phyloP scores from a whole-genome alignment of 2,113 vertebrate genomes.

The Myotis brandtii region DNA sequence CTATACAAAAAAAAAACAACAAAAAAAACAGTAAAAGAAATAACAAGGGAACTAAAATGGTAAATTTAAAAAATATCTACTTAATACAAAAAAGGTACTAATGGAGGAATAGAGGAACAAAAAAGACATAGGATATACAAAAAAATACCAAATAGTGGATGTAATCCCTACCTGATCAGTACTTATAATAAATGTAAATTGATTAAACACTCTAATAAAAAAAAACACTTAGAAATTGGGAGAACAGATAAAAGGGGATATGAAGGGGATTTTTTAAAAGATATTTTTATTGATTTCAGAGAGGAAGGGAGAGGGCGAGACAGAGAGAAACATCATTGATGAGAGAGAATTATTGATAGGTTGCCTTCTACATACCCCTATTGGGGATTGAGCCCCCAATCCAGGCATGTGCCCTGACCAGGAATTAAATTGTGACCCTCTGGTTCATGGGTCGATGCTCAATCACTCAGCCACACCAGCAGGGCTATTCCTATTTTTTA shows the following conservation, averaged over 20 bases:
- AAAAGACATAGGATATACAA: not conserved
- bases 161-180: not conserved
- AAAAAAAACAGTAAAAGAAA: not conserved
- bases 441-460: no score
- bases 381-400: no score
- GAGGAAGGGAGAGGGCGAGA: no score
- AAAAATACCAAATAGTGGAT: not conserved
- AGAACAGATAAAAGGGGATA: not conserved
- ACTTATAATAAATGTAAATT: not conserved
- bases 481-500: not conserved
- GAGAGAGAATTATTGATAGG: no score
- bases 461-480: no score
- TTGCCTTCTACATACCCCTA: no score
- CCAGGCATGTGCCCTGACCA: no score
- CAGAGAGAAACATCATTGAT: no score
- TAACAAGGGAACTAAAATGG: not conserved
- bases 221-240: not conserved
- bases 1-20: no score
- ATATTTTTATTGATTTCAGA: no score
- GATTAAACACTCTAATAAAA: not conserved
- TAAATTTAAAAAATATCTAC: not conserved
- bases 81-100: not conserved
- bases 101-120: not conserved
- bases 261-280: not conserved
- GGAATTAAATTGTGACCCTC: no score